A percentile compares a stretch with the other conserved stretches of the same genome.
Conservation (phyloP, 2,113 vertebrate genomes). For the Tachuris rubrigastra region DNA sequence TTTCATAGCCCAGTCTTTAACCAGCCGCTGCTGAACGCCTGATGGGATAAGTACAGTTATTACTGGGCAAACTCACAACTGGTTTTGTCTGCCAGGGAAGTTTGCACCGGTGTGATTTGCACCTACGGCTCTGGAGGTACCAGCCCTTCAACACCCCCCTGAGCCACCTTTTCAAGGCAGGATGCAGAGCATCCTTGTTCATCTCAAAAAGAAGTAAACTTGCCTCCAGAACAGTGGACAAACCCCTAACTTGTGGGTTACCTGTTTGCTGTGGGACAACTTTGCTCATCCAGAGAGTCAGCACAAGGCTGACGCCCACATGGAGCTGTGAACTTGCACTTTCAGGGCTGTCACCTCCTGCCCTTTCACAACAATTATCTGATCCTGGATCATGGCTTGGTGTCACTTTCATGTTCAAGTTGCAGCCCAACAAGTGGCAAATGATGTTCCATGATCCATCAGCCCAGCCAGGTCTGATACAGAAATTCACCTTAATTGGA, state of each 20-base stretch:
- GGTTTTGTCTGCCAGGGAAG: not conserved
- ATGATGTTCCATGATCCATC: not conserved
- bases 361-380: not conserved
- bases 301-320: not conserved
- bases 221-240: not conserved
- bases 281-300: not conserved
- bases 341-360: not conserved
- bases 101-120: not conserved
- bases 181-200: not conserved
- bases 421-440: not conserved
- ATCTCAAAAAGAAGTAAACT: not conserved
- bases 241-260: not conserved
- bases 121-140: not conserved
- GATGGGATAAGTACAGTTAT: not conserved
- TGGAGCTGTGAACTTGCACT: not conserved
- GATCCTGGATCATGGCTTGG: not conserved
- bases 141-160: not conserved
- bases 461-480: not conserved
- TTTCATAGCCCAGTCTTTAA: not conserved
- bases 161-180: not conserved
- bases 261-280: not conserved
- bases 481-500: not conserved
- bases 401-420: not conserved
- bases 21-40: not conserved
- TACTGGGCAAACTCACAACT: not conserved